Evolutionary conservation across 1,140 invertebrate genomes (phyloP), one percentile per base, ranked within the genome.

Genomic region (Eciton burchellii): DNA sequence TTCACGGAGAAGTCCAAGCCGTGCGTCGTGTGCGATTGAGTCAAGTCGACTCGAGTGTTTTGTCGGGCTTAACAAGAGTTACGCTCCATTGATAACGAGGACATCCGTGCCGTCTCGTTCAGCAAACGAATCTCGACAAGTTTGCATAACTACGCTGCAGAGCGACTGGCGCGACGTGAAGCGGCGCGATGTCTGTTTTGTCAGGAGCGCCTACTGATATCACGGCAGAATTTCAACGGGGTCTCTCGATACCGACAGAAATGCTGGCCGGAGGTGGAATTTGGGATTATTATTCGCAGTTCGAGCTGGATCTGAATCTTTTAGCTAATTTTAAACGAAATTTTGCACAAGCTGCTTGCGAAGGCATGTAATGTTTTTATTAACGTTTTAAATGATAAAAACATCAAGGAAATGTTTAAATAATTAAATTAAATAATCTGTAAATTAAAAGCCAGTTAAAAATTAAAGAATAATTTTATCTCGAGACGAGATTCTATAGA

Each of bases 41-140:
- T 71, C 52, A 62, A 73, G 79, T 74, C 70, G 77, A 71, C 57
- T 74, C 70, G 59, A 82, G 49, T 82, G 71, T 82, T 73, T 82
- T 82, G 81, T 82, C 70, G 81, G 57, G 81, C 81, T 82, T 82
- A 82, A 82, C 71, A 74, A 82, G 81, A 82, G 71, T 82, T 74
- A 76, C 81, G 81, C 70, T 82, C 71, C 71, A 82, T 82, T 82
- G 81, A 82, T 82, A 82, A 82, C 81, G 59, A 73, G 70, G 70
- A 71, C 77, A 81, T 43, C 71, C 45, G 66, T 71, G 56, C 68
- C 56, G 54, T 81, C 68, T 81, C 68, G 66, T 72, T 71, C 68
- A 26, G 66, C 57, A 81, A 81, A 81, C 68, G 77, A 82, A 82
- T 82, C 81, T 74, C 81, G 81, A 82, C 81, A 82, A 82, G 81